Percentiles rank a stretch among this genome's conserved stretches.
These are phyloP conservation scores for Hippocampus abdominalis DNA, from an alignment of 2,113 vertebrate genomes.

Conservation along the genomic window DNA sequence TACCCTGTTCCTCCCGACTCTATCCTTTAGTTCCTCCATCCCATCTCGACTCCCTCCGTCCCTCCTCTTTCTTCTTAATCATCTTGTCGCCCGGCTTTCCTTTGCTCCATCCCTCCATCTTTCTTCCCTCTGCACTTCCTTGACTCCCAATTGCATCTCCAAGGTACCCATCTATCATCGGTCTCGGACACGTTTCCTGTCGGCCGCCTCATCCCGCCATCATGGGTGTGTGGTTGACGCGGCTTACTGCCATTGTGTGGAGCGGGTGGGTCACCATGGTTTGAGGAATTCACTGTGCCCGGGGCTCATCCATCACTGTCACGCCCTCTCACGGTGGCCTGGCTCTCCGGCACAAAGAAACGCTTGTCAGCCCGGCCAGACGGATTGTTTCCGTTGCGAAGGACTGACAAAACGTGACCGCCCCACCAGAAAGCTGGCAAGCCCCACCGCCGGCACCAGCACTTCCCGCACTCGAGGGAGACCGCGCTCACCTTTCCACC, in stretches of 20 bases:
- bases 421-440: not conserved
- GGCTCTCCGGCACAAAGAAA: conserved; percentile 52
- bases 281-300: conserved; percentile 63
- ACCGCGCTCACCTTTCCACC: conserved; percentile 40
- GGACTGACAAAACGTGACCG: conserved; percentile 44
- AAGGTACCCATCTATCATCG: too few relatives aligned
- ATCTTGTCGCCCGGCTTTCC: not conserved
- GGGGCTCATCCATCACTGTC: conserved; percentile 70
- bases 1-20: not conserved
- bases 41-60: not conserved
- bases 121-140: not conserved
- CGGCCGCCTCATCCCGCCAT: not conserved
- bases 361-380: conserved; percentile 58
- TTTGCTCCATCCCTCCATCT: not conserved
- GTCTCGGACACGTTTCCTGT: not conserved
- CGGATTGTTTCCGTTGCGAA: conserved; percentile 62
- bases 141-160: too few relatives aligned
- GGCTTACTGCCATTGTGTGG: conserved; percentile 9
- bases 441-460: not conserved
- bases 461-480: conserved; percentile 22
- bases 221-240: not conserved
- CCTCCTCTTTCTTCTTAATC: not conserved
- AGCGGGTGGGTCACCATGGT: conserved; percentile 47
- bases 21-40: too few relatives aligned
- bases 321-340: conserved; percentile 55